Evolutionary conservation across 1,140 invertebrate species (phyloP).

Genomic region (Aphaenogaster rudis): DNA sequence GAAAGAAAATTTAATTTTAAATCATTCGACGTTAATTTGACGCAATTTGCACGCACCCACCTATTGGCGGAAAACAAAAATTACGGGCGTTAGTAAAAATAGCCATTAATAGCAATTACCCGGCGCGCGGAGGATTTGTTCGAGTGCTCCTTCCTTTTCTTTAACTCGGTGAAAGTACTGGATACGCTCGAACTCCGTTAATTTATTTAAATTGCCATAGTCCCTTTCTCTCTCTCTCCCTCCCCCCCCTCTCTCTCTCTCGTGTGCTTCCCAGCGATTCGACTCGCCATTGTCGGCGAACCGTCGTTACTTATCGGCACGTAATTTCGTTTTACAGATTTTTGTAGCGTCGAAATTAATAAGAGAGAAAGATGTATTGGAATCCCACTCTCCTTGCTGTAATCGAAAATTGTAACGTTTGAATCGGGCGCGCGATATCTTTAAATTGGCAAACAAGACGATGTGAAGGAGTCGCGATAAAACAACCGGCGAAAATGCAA

Average conservation of each 20-base stretch:
- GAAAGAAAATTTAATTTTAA: conserved; percentile 1
- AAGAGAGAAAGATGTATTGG: neutral
- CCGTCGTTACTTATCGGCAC: conserved; percentile 81
- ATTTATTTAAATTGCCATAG: conserved; percentile 84
- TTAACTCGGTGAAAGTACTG: conserved; percentile 43
- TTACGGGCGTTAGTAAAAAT: conserved; percentile 76
- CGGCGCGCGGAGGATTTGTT: conserved; percentile 81
- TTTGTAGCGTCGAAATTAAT: conserved; percentile 53
- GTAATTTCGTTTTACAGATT: conserved; percentile 74
- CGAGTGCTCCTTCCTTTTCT: conserved; percentile 53
- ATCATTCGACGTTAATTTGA: conserved; percentile 26
- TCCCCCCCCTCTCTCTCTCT: conserved; percentile 62
- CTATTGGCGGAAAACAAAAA: conserved; percentile 49
- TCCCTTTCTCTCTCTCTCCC: conserved; percentile 43
- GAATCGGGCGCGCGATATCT: neutral
- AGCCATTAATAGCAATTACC: conserved; percentile 84
- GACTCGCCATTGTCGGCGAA: conserved; percentile 81
- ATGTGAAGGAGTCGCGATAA: neutral
- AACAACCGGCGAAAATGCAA: neutral
- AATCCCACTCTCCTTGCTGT: neutral
- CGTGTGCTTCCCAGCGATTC: conserved; percentile 75
- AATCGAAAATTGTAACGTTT: neutral
- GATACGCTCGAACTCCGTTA: conserved; percentile 78
- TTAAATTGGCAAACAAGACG: neutral
- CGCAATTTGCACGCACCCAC: conserved; percentile 34